Conservation (phyloP, 2,888 invertebrate genomes). For the Stratiomys singularior region DNA sequence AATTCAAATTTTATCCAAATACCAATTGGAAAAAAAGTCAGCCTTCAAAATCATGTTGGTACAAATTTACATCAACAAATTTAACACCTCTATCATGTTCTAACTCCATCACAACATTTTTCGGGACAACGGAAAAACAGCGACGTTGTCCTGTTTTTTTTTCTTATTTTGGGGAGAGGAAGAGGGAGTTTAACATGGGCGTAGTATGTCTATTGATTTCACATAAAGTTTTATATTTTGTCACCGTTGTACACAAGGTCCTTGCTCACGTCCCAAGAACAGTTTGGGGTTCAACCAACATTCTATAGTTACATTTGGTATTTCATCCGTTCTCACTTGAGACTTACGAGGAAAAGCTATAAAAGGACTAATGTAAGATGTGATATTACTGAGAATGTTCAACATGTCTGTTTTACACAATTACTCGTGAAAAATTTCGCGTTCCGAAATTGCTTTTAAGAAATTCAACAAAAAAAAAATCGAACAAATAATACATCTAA, state of each 20-base stretch:
- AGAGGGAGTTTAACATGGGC: not conserved
- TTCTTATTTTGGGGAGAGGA: no score
- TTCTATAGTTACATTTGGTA: not conserved
- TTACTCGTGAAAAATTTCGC: no score
- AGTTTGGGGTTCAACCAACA: not conserved
- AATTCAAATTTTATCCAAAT: no score
- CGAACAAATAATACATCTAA: not conserved
- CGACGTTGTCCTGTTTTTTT: no score
- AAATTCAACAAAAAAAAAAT: not conserved
- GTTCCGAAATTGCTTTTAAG: not conserved
- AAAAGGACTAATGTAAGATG: not conserved
- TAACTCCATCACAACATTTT: no score
- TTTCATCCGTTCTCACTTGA: not conserved
- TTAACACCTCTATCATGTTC: no score
- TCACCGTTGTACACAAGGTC: not conserved
- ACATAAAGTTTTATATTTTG: not conserved
- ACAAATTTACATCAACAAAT: no score
- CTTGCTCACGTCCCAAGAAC: not conserved
- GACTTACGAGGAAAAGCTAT: not conserved
- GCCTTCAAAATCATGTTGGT: no score
- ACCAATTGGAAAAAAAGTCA: no score
- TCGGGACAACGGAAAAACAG: no score
- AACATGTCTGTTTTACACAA: no score
- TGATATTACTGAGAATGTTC: no score
- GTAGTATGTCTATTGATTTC: conserved; percentile 1